Base-by-base conservation (phyloP, 2,797 vertebrate genomes). In the Huso huso region DNA sequence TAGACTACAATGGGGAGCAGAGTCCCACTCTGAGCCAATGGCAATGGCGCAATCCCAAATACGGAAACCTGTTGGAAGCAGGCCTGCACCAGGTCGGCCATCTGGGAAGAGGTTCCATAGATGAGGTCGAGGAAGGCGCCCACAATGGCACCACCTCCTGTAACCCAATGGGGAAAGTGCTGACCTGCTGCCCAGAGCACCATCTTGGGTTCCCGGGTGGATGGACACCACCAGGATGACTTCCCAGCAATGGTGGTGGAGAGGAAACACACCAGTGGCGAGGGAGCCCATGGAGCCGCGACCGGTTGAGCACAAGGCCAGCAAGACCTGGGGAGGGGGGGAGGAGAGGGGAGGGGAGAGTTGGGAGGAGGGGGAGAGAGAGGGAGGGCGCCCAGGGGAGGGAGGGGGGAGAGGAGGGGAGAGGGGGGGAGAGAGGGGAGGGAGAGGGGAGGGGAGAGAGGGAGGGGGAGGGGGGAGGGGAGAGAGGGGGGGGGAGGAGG, bases 241-340 rank as follows among this genome's bases (percentile, higher is more conserved):
- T 5, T n/a, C 91, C 91, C 2, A 92, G 78, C 51, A 91, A 93
- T 7, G 0, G 91, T 93, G 65, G 92, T 93, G 72, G 86, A 82
- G 86, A 93, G 89, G 79, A 93, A 93, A 77, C 93, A 93, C 10
- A 92, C 83, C 90, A 93, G n/a, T 89, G 69, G 92, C 90, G 66
- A 90, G 82, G 12, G 85, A 87, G 6, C 91, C 91, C 92, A 93
- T 93, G n/a, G n/a, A n/a, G n/a, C n/a, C n/a, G 64, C 91, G 79
- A 55, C 91, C 89, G 69, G 91, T 92, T 87, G 87, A 50, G 90
- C 89, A 11, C 90, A 18, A 92, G 80, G 64, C 91, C 88, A 1
- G 92, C 88, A 72, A 93, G 83, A 23, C 91, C 91, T 80, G 75
- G 51, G 53, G 7, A 23, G 12, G 59, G 48, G 71, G 15, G 51